Evolutionary conservation across 2,113 vertebrate genomes (phyloP).

Genomic region (Salminus brasiliensis): DNA sequence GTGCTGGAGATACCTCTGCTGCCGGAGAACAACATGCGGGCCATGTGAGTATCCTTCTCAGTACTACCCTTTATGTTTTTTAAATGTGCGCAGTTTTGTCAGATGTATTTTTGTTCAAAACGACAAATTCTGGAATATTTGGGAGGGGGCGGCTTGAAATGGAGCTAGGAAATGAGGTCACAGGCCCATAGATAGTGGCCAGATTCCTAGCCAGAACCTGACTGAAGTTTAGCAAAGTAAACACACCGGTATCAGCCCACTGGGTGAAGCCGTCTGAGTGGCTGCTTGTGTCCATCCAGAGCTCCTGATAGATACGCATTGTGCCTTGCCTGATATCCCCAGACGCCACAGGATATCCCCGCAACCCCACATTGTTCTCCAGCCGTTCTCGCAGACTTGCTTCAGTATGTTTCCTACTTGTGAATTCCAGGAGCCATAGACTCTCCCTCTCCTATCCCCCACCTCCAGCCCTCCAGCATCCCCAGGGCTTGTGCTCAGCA

Average conservation of each 20-base stretch:
- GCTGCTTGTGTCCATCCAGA: neutral
- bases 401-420: slow-evolving; percentile 7
- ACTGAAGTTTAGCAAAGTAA: neutral
- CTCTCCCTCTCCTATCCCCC: neutral
- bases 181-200: slow-evolving; percentile 88
- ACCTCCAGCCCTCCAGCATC: slow-evolving; percentile 33
- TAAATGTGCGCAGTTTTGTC: too few relatives aligned
- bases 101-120: too few relatives aligned
- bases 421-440: neutral
- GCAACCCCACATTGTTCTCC: neutral
- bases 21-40: slow-evolving; percentile 95
- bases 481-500: slow-evolving; percentile 48
- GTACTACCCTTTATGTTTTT: too few relatives aligned
- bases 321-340: neutral
- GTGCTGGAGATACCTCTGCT: slow-evolving; percentile 95
- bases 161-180: neutral
- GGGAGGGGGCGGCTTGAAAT: too few relatives aligned
- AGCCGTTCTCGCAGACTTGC: neutral
- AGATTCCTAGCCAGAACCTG: slow-evolving; percentile 81
- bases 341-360: neutral
- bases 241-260: neutral
- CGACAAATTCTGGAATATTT: too few relatives aligned
- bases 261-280: neutral
- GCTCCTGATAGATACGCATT: neutral
- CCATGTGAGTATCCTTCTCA: slow-evolving; percentile 92